Base-by-base conservation (phyloP, 2,797 vertebrate species). In the Paratrypauchen microcephalus region DNA sequence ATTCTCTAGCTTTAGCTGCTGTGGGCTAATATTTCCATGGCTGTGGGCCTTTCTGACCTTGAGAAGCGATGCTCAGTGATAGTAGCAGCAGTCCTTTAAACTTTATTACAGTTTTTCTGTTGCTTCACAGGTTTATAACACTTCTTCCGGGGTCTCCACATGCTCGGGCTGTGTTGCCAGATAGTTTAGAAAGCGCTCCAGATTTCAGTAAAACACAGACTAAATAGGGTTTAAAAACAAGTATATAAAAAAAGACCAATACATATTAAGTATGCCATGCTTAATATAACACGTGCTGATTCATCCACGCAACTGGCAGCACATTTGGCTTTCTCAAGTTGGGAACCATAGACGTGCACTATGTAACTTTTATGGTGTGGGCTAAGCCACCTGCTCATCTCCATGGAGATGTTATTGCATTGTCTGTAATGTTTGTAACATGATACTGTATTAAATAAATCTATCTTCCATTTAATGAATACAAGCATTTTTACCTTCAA, bases 1-100 rank as follows among this genome's bases (percentile, higher is more conserved):
- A 2, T 24, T 15, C 15, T 13, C 2, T 0, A 57, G 28, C 6
- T 1, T 57, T 5, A 6, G 55, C 12, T 26, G 12, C 0, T 56
- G 4, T 6, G n/a, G 11, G 24, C 6, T 6, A 11, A n/a, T n/a
- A n/a, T n/a, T n/a, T n/a, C n/a, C 15, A 15, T 16, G 4, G 26
- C n/a, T n/a, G n/a, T n/a, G 26, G 5, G 54, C 13, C 55, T 65
- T 60, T 71, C 85, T 79, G 71, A 90, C 87, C 87, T 88, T 73
- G 70, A 30, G 23, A 70, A 58, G 28, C 56, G 71, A 77, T 71
- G 74, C n/a, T 5, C 24, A 13, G n/a, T 4, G 12, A 57, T 23
- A 23, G 23, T 36, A 36, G 32, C 32, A 8, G 39, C 72, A 68
- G 80, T 11, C 58, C 52, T 36, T 59, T 65, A 18, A 61, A n/a